Base-by-base conservation (phyloP, 2,797 vertebrate genomes). In the Rhabdomys pumilio region DNA sequence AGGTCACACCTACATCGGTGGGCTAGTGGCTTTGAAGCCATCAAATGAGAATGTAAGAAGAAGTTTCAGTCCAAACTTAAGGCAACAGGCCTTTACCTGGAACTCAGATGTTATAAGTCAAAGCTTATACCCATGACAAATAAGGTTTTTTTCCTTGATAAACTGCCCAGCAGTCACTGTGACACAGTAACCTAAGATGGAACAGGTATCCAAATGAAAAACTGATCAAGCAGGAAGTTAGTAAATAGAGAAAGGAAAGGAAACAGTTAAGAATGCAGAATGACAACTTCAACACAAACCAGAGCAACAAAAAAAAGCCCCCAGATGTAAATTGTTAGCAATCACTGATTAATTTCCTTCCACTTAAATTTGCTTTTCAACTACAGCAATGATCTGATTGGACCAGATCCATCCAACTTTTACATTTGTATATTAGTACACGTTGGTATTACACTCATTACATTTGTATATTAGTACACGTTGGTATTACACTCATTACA, bases 391-490 rank as follows among this genome's bases (percentile, higher is more conserved):
- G 24, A n/a, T 69, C 29, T 86, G 75, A 79, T 83, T 73, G 76
- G 6, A 84, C 93, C 87, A 95, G 88, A 79, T 65, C 87, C 24
- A 59, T 44, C n/a, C n/a, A 92, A 41, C 72, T 85, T 95, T 75
- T 79, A 82, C 61, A 41, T n/a, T 5, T 65, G 41, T 61, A 6
- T 83, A 63, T 44, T 31, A 41, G 38, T 3, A 63, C 29, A 63
- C 9, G 12, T 65, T 63, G 63, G 26, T 31, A 34, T 9, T 12
- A 65, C 17, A 31, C 24, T 29, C 24, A 7, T 26, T 50, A 50
- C 41, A 38, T 38, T 38, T 38, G 38, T 2, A 2, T 38, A 38
- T 38, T 38, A 38, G 38, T 38, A 38, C 38, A 38, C 38, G 38
- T 38, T 38, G 38, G 38, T 38, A 38, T 2, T 38, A 38, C 38